These are phyloP conservation scores for Ahaetulla prasina DNA, from an alignment of 2,113 vertebrate genomes.

Conservation along the genomic window DNA sequence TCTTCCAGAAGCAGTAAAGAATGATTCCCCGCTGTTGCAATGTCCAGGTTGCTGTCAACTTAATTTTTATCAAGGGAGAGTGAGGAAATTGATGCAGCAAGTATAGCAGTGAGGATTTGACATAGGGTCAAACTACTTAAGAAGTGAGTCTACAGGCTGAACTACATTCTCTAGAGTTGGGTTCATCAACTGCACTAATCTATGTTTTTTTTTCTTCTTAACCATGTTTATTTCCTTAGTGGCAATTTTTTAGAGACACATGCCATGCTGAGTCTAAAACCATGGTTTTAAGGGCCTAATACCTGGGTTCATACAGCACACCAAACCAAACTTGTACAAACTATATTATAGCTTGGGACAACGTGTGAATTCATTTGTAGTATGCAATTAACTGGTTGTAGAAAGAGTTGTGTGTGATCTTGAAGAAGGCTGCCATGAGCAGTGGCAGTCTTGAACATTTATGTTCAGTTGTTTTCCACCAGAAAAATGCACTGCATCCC, in stretches of 20 bases:
- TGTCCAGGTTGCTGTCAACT: background rate
- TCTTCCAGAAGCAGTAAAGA: background rate
- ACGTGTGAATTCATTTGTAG: background rate
- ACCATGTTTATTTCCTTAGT: background rate
- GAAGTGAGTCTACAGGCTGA: background rate
- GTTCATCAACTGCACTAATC: background rate
- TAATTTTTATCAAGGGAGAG: background rate
- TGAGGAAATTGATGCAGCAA: background rate
- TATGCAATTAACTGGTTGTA: background rate
- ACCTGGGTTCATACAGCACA: background rate
- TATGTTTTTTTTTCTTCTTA: background rate
- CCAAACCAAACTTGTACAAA: background rate
- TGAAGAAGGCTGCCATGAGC: background rate
- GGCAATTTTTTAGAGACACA: background rate
- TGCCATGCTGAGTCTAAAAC: background rate
- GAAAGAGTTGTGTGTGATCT: background rate
- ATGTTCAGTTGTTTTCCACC: background rate
- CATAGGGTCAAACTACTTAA: background rate
- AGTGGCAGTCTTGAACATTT: background rate
- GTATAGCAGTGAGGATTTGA: no score
- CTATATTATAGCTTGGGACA: background rate
- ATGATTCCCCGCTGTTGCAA: background rate
- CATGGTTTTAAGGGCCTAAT: background rate
- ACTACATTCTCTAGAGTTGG: background rate
- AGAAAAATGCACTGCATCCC: background rate